Conservation (phyloP, 2,113 vertebrate species). For the Larimichthys crocea region DNA sequence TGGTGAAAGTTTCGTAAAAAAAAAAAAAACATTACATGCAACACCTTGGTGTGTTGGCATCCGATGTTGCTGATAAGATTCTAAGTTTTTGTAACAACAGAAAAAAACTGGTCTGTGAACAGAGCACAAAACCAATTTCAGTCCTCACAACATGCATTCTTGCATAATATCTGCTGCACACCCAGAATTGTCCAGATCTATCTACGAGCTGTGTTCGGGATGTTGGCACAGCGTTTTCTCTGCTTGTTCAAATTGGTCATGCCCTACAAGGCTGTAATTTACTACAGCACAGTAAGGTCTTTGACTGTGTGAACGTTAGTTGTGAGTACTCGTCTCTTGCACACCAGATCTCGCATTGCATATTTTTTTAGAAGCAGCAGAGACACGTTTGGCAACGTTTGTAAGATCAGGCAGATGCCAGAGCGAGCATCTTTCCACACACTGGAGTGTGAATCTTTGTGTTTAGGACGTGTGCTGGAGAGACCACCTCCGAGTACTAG, state of each 20-base stretch:
- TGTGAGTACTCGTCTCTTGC: constrained; percentile 24
- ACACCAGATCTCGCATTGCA: not conserved
- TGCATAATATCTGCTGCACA: not conserved
- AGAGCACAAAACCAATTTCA: not conserved
- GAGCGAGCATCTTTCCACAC: not conserved
- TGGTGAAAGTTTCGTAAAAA: not conserved
- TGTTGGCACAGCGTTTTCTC: constrained; percentile 2
- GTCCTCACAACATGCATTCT: not conserved
- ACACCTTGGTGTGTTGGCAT: not conserved
- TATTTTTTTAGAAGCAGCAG: constrained; percentile 15
- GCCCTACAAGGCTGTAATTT: not conserved
- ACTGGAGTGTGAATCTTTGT: constrained; percentile 6
- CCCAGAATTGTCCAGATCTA: constrained; percentile 1
- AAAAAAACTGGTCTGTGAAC: not conserved
- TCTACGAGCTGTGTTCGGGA: not conserved
- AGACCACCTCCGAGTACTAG: not conserved
- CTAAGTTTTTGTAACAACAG: constrained; percentile 14
- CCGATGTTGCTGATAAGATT: constrained; percentile 7
- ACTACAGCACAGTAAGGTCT: not conserved
- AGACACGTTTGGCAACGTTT: constrained; percentile 9
- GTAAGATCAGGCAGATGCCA: not conserved
- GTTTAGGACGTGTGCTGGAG: constrained; percentile 3
- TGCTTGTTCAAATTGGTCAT: not conserved
- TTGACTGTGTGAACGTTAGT: constrained; percentile 15
- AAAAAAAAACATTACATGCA: not conserved